phyloP scores from a whole-genome alignment of 2,888 invertebrate genomes.

The Meliscaeva auricollis region DNA sequence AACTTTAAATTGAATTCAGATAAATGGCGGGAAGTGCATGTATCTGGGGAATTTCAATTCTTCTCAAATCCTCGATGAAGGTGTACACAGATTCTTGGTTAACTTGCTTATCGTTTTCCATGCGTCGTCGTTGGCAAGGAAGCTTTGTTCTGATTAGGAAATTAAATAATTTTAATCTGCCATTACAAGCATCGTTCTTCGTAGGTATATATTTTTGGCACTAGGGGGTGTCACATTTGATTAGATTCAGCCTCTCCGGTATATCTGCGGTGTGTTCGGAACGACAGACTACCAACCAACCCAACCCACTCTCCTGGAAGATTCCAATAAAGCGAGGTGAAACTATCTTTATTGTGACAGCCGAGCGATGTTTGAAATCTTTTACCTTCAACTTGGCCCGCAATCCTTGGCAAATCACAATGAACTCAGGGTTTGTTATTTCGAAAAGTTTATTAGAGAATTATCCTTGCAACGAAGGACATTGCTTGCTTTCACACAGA shows the following conservation, averaged over 20 bases:
- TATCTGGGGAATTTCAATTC: neutral
- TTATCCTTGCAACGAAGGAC: neutral
- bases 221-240: constrained; percentile 37
- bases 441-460: constrained; percentile 65
- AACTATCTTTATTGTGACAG: constrained; percentile 75
- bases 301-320: constrained; percentile 24
- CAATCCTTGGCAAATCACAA: constrained; percentile 47
- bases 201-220: constrained; percentile 22
- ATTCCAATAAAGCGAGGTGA: constrained; percentile 32
- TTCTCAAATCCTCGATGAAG: constrained; percentile 41
- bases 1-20: constrained; percentile 75
- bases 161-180: constrained; percentile 75
- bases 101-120: constrained; percentile 9
- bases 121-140: constrained; percentile 29
- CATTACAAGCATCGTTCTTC: constrained; percentile 73
- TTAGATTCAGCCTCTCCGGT: constrained; percentile 52
- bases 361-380: constrained; percentile 20
- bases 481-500: neutral
- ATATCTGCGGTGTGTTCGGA: constrained; percentile 46
- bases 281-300: neutral
- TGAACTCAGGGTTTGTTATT: no score
- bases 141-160: constrained; percentile 70
- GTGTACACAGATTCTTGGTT: constrained; percentile 41
- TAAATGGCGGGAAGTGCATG: constrained; percentile 38
- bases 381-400: constrained; percentile 15